phyloP scores from a whole-genome alignment of 2,888 invertebrate species.

The Harmothoe impar region DNA sequence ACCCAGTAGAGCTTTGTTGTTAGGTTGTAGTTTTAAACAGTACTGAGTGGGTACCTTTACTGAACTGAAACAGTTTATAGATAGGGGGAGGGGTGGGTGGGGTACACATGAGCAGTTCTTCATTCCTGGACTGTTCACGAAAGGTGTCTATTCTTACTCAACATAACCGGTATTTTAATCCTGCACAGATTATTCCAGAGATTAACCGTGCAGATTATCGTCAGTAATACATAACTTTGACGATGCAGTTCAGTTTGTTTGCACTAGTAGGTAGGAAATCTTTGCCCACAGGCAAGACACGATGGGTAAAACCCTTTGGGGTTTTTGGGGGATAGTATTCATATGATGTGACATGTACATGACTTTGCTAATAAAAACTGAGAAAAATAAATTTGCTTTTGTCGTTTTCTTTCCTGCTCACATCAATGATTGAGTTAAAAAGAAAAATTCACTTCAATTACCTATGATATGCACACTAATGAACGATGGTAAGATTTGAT shows the following conservation, averaged over 20 bases:
- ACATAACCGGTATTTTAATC: slow-evolving; percentile 10
- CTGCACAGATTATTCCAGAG: slow-evolving; percentile 32
- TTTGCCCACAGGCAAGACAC: neutral
- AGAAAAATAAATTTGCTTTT: neutral
- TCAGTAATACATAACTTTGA: neutral
- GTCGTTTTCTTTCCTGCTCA: neutral
- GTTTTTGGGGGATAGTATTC: neutral
- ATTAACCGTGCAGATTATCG: slow-evolving; percentile 39
- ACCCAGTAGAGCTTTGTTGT: neutral
- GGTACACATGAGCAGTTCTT: neutral
- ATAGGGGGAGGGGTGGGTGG: no score
- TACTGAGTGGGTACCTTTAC: neutral
- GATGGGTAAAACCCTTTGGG: neutral
- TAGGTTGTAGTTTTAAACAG: neutral
- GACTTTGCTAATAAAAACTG: slow-evolving; percentile 49
- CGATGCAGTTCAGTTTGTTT: slow-evolving; percentile 6
- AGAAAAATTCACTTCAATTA: no score
- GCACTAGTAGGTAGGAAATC: slow-evolving; percentile 1
- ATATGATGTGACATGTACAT: slow-evolving; percentile 38
- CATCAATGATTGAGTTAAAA: no score
- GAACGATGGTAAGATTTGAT: no score
- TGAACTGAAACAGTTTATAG: neutral
- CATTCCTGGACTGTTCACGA: slow-evolving; percentile 4
- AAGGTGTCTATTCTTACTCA: neutral
- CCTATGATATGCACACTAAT: no score